Base-by-base conservation (phyloP, 35 echinoderm and acorn worm genomes). In the Nesometra sesokonis region DNA sequence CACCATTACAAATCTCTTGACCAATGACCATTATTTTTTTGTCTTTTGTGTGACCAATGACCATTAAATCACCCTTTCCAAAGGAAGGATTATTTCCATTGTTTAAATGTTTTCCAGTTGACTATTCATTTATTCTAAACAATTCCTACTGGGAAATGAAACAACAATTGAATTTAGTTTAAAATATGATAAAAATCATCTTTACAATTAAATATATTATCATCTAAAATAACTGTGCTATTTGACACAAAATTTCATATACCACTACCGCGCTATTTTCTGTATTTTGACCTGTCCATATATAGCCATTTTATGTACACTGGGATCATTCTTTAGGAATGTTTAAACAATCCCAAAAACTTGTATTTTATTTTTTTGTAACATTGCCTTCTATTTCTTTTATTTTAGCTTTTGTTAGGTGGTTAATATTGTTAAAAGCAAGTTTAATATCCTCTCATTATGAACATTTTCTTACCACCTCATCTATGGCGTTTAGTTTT, bases 1-100 rank as follows among this genome's bases (percentile, higher is more conserved):
- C 52, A 67, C 52, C 52, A 67, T 67, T 67, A 67, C 8, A 0
- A 8, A 85, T 85, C 31, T 85, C 30, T 2, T 52, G 31, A 46
- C 83, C 83, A 52, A 85, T 85, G n/a, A n/a, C n/a, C n/a, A n/a
- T n/a, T n/a, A n/a, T n/a, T n/a, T n/a, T n/a, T n/a, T n/a, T n/a
- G n/a, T n/a, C n/a, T n/a, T n/a, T n/a, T n/a, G n/a, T n/a, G n/a
- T n/a, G n/a, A n/a, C n/a, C n/a, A n/a, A 7, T 52, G 27, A 31
- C 38, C 83, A 47, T 85, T 85, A 85, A 52, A 52, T 85, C 83
- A 31, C 83, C 83, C 83, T 52, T 85, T 32, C 47, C 11, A 85
- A 85, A 52, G 35, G 30, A 30, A 7, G 83, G 27, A 5, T 85
- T 23, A 85, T 31, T 52, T 1, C 9, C n/a, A 30, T 85, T 32